These are phyloP conservation scores for Hydrozoanthus gracilis DNA, from an alignment of 92 coral and sea anemone species.

Conservation along the genomic window DNA sequence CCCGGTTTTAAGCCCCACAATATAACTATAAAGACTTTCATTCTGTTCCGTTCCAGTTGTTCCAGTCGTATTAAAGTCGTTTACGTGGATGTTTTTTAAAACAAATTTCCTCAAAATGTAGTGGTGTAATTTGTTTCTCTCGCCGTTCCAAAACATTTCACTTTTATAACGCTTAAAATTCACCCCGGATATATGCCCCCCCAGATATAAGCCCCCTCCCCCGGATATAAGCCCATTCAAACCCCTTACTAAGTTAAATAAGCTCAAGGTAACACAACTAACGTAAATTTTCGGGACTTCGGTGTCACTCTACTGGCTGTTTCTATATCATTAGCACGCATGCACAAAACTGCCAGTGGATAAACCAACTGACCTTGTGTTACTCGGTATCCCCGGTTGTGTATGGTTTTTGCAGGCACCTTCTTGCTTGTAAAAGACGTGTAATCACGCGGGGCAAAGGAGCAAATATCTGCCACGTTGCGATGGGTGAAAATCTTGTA, in stretches of 20 bases:
- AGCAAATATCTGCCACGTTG: slow-evolving; percentile 91
- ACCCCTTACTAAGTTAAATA: not conserved
- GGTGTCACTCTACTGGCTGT: not conserved
- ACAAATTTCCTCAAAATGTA: no score
- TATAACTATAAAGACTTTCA: no score
- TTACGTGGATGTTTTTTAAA: no score
- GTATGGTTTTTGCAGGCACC: slow-evolving; percentile 69
- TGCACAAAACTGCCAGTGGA: not conserved
- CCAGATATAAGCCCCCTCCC: no score
- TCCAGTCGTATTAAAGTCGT: no score
- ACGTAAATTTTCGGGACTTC: not conserved
- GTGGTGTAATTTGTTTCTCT: no score
- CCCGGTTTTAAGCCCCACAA: no score
- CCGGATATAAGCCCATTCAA: not conserved
- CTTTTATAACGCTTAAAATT: no score
- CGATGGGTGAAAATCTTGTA: slow-evolving; percentile 99
- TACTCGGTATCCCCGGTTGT: slow-evolving; percentile 66
- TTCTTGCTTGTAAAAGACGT: slow-evolving; percentile 72
- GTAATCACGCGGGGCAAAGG: slow-evolving; percentile 96
- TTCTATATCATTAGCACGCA: no score
- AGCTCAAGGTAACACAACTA: not conserved
- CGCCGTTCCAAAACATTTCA: no score
- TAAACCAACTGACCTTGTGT: slow-evolving; percentile 28
- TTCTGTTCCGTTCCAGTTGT: no score
- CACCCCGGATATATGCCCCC: no score